These are phyloP conservation scores for Leptinotarsa rubiginosa DNA, from an alignment of 2,888 invertebrate genomes.

Conservation along the genomic window DNA sequence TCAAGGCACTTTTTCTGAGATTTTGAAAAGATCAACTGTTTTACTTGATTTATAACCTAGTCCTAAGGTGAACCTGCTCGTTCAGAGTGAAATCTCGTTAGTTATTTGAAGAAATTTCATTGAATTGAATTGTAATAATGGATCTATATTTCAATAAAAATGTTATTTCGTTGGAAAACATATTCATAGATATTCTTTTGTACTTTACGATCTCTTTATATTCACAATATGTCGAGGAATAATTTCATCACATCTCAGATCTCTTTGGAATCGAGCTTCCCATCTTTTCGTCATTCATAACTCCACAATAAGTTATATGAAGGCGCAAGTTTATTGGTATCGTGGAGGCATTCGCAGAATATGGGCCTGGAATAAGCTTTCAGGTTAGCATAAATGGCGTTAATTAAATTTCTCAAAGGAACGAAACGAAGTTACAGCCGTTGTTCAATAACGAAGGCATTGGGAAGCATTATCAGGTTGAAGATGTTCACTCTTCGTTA, in stretches of 20 bases:
- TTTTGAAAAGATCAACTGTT: too few relatives aligned
- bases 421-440: background rate
- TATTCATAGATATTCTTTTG: too few relatives aligned
- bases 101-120: too few relatives aligned
- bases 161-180: too few relatives aligned
- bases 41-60: too few relatives aligned
- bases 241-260: background rate
- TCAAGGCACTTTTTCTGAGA: too few relatives aligned
- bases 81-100: too few relatives aligned
- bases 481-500: background rate
- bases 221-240: background rate
- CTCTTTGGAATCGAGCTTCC: background rate
- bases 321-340: conserved; percentile 5
- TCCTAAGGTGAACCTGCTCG: too few relatives aligned
- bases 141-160: too few relatives aligned
- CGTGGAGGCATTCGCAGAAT: conserved; percentile 1
- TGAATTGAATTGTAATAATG: too few relatives aligned
- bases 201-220: too few relatives aligned
- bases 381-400: background rate
- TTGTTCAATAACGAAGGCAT: conserved; percentile 1
- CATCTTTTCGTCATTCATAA: background rate
- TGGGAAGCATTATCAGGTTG: background rate
- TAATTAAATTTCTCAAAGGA: conserved; percentile 8
- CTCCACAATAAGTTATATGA: background rate
- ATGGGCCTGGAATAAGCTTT: background rate